Conservation (phyloP, 2,797 vertebrate genomes). For the Manis pentadactyla region DNA sequence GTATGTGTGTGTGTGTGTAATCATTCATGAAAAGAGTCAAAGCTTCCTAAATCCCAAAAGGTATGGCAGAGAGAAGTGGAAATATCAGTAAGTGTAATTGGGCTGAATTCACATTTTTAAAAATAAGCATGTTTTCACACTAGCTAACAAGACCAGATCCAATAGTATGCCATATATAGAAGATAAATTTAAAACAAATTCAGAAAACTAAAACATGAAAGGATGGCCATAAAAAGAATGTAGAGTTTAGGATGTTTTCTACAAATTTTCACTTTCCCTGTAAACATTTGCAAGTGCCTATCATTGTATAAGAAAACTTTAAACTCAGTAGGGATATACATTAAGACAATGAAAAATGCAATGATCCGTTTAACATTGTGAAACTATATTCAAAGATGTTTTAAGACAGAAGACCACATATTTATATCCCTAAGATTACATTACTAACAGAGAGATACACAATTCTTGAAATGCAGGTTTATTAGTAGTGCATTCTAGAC, state of each 20-base stretch:
- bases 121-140: not conserved
- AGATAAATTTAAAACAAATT: constrained; percentile 24
- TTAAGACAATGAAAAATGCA: constrained; percentile 25
- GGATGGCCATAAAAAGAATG: not conserved
- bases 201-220: not conserved
- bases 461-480: constrained; percentile 60
- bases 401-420: not conserved
- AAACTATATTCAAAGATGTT: not conserved
- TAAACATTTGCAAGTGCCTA: not conserved
- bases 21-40: not conserved
- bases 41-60: not conserved
- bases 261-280: constrained; percentile 18
- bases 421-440: constrained; percentile 37
- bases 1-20: too few relatives aligned
- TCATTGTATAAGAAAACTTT: not conserved
- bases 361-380: not conserved
- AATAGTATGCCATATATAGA: not conserved
- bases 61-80: not conserved
- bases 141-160: not conserved
- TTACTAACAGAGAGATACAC: not conserved
- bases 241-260: not conserved
- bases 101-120: not conserved
- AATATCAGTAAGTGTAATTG: not conserved
- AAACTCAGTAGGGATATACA: not conserved
- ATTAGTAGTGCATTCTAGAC: constrained; percentile 13